Evolutionary conservation across 2,113 vertebrate genomes (phyloP).

Genomic region (Pteropus alecto): DNA sequence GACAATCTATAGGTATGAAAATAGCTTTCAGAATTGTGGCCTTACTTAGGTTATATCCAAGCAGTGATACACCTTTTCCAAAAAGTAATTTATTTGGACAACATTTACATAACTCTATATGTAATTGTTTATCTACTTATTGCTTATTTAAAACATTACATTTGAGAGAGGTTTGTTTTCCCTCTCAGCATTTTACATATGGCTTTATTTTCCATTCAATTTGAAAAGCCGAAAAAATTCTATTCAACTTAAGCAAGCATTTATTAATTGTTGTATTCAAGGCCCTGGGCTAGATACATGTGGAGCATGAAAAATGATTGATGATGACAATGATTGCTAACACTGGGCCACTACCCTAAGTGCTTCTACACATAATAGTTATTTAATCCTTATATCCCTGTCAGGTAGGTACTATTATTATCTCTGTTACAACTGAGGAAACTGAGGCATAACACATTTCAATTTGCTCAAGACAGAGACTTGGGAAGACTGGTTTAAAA

Average conservation of each 20-base stretch:
- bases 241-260: background rate
- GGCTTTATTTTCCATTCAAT: slow-evolving; percentile 18
- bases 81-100: background rate
- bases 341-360: background rate
- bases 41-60: background rate
- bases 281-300: background rate
- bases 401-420: background rate
- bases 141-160: slow-evolving; percentile 9
- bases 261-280: background rate
- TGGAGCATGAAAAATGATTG: background rate
- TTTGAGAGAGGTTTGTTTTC: background rate
- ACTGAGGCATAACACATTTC: background rate
- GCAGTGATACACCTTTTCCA: background rate
- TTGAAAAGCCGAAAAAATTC: background rate
- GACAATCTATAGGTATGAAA: background rate
- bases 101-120: background rate
- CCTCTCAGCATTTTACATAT: background rate
- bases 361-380: background rate
- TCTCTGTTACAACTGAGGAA: background rate
- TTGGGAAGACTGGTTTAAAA: background rate
- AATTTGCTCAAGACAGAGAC: background rate
- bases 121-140: background rate
- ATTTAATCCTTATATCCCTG: background rate
- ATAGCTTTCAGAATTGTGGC: background rate
- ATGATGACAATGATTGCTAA: background rate